These are phyloP conservation scores for Pelochelys cantorii DNA, from an alignment of 2,797 vertebrate species.

Conservation along the genomic window DNA sequence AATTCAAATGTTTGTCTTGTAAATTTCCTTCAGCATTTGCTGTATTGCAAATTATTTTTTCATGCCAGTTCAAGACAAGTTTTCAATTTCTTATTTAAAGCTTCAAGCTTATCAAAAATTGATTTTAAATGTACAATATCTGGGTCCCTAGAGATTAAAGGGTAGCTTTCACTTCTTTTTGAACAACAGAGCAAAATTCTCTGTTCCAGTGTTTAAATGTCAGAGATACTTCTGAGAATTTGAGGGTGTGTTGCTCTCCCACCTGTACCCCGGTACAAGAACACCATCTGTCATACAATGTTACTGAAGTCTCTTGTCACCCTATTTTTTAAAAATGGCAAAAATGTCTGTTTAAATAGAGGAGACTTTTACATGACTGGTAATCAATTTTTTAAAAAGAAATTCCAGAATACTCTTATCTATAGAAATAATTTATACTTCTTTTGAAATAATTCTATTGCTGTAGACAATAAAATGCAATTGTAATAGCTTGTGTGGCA, in stretches of 20 bases:
- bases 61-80: rapidly evolving
- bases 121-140: neutral
- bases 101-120: neutral
- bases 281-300: neutral
- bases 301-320: neutral
- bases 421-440: neutral
- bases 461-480: slow-evolving; percentile 62
- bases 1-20: neutral
- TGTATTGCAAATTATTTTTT: neutral
- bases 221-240: neutral
- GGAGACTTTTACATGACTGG: neutral
- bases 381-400: neutral
- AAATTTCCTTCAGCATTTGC: neutral
- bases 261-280: neutral
- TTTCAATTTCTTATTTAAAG: slow-evolving; percentile 6
- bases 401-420: neutral
- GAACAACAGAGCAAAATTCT: neutral
- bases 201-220: neutral
- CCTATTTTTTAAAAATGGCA: neutral
- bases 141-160: neutral
- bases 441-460: neutral
- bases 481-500: slow-evolving; percentile 65
- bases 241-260: neutral
- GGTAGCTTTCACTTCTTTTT: neutral
- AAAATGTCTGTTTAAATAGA: neutral